Evolutionary conservation across 2,797 vertebrate species (phyloP).

Genomic region (Anniella stebbinsi): DNA sequence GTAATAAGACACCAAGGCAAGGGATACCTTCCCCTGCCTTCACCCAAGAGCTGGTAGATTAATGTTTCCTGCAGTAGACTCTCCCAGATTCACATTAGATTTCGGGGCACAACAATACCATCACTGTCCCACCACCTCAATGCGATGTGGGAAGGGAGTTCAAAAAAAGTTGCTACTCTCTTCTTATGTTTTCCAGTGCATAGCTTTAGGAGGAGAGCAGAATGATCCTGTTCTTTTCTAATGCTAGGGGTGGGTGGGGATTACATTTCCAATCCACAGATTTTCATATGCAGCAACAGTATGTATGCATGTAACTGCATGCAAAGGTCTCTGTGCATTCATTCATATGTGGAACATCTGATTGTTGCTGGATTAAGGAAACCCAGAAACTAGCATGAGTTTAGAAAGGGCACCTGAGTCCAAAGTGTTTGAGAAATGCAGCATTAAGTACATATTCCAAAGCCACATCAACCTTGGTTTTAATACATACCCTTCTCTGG

Average conservation of each 20-base stretch:
- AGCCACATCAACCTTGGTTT: neutral
- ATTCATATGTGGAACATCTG: neutral
- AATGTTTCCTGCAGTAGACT: neutral
- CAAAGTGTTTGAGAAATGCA: neutral
- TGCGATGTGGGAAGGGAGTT: neutral
- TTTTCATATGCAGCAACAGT: neutral
- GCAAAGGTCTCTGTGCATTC: neutral
- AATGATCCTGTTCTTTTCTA: neutral
- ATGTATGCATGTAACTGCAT: neutral
- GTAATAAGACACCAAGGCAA: neutral
- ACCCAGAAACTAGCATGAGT: neutral
- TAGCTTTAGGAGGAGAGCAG: neutral
- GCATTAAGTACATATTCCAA: neutral
- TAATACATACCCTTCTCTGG: constrained; percentile 89
- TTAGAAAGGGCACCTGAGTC: neutral
- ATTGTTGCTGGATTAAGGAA: neutral
- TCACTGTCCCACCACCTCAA: neutral
- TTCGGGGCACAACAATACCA: neutral
- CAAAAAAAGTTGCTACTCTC: neutral
- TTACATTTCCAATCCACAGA: neutral
- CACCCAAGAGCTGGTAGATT: neutral
- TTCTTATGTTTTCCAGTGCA: neutral
- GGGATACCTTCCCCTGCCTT: too few species aligned
- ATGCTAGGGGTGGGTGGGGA: neutral
- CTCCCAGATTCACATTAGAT: neutral